These are phyloP conservation scores for Ceratitis capitata DNA, from an alignment of 1,140 invertebrate genomes.

Conservation along the genomic window DNA sequence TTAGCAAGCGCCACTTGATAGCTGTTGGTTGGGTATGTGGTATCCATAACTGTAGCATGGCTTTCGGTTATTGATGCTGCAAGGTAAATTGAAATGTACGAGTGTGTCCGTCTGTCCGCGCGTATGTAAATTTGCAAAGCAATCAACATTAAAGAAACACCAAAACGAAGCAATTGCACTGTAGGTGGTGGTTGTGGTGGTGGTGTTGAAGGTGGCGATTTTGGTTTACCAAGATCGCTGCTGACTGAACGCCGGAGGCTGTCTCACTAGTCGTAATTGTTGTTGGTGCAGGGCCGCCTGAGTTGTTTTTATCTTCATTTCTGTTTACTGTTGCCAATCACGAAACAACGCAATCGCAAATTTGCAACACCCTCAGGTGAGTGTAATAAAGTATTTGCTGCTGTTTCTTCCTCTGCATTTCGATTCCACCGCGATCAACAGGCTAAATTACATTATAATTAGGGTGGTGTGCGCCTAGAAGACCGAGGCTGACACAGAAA, in stretches of 20 bases:
- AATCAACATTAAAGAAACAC: neutral
- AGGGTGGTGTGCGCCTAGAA: too few relatives aligned
- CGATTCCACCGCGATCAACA: too few relatives aligned
- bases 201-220: neutral
- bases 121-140: slow-evolving; percentile 2
- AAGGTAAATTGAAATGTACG: neutral
- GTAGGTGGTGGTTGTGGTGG: neutral
- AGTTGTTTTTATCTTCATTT: neutral
- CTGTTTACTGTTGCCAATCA: neutral
- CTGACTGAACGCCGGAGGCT: neutral
- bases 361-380: neutral
- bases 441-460: too few relatives aligned
- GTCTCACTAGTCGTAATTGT: neutral
- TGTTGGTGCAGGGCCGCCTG: neutral
- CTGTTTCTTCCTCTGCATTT: neutral
- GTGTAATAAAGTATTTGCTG: neutral
- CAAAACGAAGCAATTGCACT: neutral
- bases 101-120: neutral
- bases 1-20: neutral
- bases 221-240: neutral
- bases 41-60: neutral
- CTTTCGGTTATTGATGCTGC: neutral
- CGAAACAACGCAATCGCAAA: neutral
- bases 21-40: neutral
- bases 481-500: too few relatives aligned